phyloP scores from a whole-genome alignment of 2,888 invertebrate species.

The Lithophane semibrunnea region DNA sequence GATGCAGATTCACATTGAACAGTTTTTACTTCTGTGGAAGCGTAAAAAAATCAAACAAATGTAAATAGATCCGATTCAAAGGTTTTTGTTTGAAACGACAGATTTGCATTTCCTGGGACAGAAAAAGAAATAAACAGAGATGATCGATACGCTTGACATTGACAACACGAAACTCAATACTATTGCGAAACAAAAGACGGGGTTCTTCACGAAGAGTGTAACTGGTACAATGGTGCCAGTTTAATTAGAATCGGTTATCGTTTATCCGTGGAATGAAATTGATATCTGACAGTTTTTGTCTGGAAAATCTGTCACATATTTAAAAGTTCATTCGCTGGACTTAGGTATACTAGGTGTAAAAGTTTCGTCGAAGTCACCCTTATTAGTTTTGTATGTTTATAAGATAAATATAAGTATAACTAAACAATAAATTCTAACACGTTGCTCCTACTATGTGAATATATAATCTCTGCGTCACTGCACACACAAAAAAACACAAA shows the following conservation, averaged over 20 bases:
- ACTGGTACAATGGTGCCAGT: conserved; percentile 12
- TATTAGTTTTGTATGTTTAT: not conserved
- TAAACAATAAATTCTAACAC: no score
- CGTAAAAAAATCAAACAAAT: conserved; percentile 24
- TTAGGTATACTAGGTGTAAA: no score
- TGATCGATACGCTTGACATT: conserved; percentile 25
- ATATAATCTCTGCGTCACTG: no score
- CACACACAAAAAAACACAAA: no score
- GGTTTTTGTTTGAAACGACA: conserved; percentile 28
- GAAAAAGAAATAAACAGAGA: conserved; percentile 31
- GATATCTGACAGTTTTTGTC: no score
- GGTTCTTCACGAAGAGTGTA: conserved; percentile 8
- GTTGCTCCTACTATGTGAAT: no score
- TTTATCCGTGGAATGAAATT: no score
- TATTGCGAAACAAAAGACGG: conserved; percentile 25
- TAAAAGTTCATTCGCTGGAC: no score
- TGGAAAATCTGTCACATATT: no score
- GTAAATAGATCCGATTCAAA: conserved; percentile 39
- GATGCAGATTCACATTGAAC: conserved; percentile 1
- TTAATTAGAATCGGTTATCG: not conserved
- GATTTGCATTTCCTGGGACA: conserved; percentile 49
- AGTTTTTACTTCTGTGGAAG: conserved; percentile 29
- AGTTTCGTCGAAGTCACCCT: no score
- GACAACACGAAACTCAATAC: conserved; percentile 11
- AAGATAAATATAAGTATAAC: not conserved